phyloP scores from a whole-genome alignment of 2,113 vertebrate species.

The Sinocyclocheilus rhinocerous region DNA sequence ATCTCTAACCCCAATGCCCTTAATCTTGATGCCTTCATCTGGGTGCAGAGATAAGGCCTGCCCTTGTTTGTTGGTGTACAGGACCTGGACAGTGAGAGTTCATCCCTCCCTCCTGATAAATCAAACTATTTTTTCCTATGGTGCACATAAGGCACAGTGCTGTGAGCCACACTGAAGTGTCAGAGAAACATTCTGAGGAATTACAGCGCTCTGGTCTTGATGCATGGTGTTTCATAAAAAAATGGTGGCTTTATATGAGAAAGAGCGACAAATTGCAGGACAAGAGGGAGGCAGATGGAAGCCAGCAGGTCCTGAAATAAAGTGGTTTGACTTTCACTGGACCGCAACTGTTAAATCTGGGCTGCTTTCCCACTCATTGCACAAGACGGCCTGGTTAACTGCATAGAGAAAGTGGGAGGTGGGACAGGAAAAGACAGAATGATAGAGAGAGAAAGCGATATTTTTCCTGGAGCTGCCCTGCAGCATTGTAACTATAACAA shows the following conservation, averaged over 20 bases:
- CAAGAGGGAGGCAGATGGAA: conserved; percentile 59
- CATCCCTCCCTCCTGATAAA: conserved; percentile 87
- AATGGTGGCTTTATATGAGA: conserved; percentile 4
- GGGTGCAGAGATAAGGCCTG: conserved; percentile 72
- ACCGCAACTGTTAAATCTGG: conserved; percentile 76
- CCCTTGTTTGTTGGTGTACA: conserved; percentile 74
- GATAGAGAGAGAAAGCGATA: conserved; percentile 74
- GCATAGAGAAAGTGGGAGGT: conserved; percentile 77
- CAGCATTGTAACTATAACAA: conserved; percentile 75
- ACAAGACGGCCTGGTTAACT: conserved; percentile 79
- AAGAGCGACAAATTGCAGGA: conserved; percentile 33
- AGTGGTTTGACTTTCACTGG: conserved; percentile 73
- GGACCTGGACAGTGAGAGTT: conserved; percentile 80
- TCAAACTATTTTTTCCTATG: conserved; percentile 80
- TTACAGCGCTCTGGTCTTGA: conserved; percentile 24
- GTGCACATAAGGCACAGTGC: not conserved
- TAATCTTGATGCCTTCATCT: conserved; percentile 74
- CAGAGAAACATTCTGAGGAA: conserved; percentile 25
- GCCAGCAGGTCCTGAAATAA: conserved; percentile 69
- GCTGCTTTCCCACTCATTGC: conserved; percentile 81
- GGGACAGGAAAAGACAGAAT: conserved; percentile 77
- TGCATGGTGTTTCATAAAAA: conserved; percentile 47
- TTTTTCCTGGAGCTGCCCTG: conserved; percentile 60
- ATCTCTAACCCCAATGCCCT: conserved; percentile 75
- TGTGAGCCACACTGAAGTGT: not conserved